Percentiles rank a stretch among this genome's conserved stretches.
These are phyloP conservation scores for Drosophila putrida DNA, from an alignment of 2,888 invertebrate genomes.

Conservation along the genomic window DNA sequence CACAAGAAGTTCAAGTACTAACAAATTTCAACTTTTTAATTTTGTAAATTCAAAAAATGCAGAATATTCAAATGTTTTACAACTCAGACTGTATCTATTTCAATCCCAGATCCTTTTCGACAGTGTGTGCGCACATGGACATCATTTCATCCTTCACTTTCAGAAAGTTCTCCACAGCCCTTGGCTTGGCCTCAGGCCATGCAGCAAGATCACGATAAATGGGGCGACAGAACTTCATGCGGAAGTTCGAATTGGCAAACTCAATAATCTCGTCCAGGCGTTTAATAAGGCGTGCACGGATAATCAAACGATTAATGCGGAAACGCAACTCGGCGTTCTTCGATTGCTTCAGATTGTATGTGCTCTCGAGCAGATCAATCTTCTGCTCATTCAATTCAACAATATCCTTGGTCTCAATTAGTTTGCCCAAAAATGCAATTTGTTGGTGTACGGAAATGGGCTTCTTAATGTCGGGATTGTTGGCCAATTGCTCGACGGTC, in stretches of 20 bases:
- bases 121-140: slow-evolving; percentile 90
- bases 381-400: slow-evolving; percentile 87
- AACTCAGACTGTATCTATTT: slow-evolving; percentile 53
- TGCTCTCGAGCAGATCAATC: slow-evolving; percentile 86
- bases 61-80: slow-evolving; percentile 3
- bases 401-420: slow-evolving; percentile 87
- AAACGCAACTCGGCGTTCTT: slow-evolving; percentile 93
- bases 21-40: slow-evolving; percentile 24
- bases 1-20: slow-evolving; percentile 3
- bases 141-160: slow-evolving; percentile 92
- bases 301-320: slow-evolving; percentile 92
- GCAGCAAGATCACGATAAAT: slow-evolving; percentile 93
- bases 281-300: slow-evolving; percentile 90
- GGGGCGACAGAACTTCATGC: slow-evolving; percentile 96
- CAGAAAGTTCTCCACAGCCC: slow-evolving; percentile 90
- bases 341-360: slow-evolving; percentile 88
- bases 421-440: slow-evolving; percentile 89
- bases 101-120: slow-evolving; percentile 90
- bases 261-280: slow-evolving; percentile 89
- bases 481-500: slow-evolving; percentile 84
- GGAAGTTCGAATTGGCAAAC: slow-evolving; percentile 93
- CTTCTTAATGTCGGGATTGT: slow-evolving; percentile 87
- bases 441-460: slow-evolving; percentile 88
- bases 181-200: slow-evolving; percentile 90
- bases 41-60: slow-evolving; percentile 27